Evolutionary conservation across 2,888 invertebrate genomes (phyloP), one percentile per base, ranked within the genome.

Genomic region (Mycalesis mineus): DNA sequence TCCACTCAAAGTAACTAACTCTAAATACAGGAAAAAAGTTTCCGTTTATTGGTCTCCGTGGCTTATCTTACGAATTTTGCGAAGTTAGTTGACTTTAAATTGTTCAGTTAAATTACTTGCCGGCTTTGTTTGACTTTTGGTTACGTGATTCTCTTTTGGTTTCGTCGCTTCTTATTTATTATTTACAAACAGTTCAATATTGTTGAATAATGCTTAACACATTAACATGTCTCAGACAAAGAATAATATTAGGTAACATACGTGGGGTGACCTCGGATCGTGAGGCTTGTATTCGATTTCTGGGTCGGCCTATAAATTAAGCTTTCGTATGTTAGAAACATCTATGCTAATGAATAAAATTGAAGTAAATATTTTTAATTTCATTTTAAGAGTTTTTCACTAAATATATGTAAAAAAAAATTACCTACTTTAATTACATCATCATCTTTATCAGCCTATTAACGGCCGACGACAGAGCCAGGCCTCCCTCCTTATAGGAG

Each of bases 161-260:
- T 52, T 42, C 42, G 52, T 33, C 33, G 31, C 17, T 17, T 7
- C 40, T 14, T 29, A 33, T 47, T 11, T 33, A 11, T 15, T 47
- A 33, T 47, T 47, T 47, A 47, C 47, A 47, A 47, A 47, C 33
- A 47, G 7, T 33, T 33, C 1, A 1, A 11, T 14, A 7, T 29
- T 36, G 36, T 11, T 36, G 1, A 41, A 15, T 2, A 14, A 15
- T 17, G 7, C 7, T 41, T 9, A 17, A 41, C 8, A 17, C 17
- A 36, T 36, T 11, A 4, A 11, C 7, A 63, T 62, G 58, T 50
- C 7, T 42, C 33, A 17, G n/a, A 44, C 22, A 53, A 9, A 53
- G 33, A 44, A 17, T 52, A 52, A 14, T 5, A 22, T 22, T 22
- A 22, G 22, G 22, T 22, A 22, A 2, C 22, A n/a, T n/a, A n/a